phyloP scores from a whole-genome alignment of 35 echinoderm and acorn worm genomes.

The Ptychodera flava region DNA sequence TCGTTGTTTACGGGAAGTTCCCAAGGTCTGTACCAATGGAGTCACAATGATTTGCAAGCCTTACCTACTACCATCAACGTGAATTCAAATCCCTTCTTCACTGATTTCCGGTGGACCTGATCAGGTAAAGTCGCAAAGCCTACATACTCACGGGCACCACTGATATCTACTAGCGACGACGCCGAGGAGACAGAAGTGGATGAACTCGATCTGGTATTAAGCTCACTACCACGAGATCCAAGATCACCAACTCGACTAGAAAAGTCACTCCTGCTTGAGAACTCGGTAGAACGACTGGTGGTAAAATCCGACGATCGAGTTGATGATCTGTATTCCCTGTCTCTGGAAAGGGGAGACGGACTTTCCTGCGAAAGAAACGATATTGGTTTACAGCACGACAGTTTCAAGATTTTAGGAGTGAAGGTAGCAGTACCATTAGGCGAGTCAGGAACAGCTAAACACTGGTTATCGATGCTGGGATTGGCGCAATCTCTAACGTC shows the following conservation, averaged over 20 bases:
- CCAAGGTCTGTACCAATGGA: not conserved
- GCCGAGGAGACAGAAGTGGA: not conserved
- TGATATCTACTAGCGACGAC: not conserved
- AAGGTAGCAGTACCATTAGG: not conserved
- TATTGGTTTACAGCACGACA: not conserved
- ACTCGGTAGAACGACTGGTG: not conserved
- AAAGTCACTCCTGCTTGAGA: not conserved
- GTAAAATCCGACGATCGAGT: not conserved
- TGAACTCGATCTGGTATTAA: not conserved
- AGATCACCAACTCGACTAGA: not conserved
- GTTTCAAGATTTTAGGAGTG: not conserved
- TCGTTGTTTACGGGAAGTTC: not conserved
- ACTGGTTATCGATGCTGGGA: not conserved
- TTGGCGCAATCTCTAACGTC: not conserved
- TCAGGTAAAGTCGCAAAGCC: constrained; percentile 96
- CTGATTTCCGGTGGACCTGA: constrained; percentile 94
- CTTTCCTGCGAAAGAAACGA: not conserved
- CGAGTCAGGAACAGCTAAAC: not conserved
- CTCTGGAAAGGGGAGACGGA: not conserved
- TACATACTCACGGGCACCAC: constrained; percentile 64
- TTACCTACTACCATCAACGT: constrained; percentile 99
- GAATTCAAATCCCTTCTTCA: constrained; percentile 98
- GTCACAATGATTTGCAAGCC: not conserved
- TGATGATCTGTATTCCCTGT: not conserved
- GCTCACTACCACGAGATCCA: not conserved